These are phyloP conservation scores for Onychorhynchus coronatus DNA, from an alignment of 2,113 vertebrate species.

Conservation along the genomic window DNA sequence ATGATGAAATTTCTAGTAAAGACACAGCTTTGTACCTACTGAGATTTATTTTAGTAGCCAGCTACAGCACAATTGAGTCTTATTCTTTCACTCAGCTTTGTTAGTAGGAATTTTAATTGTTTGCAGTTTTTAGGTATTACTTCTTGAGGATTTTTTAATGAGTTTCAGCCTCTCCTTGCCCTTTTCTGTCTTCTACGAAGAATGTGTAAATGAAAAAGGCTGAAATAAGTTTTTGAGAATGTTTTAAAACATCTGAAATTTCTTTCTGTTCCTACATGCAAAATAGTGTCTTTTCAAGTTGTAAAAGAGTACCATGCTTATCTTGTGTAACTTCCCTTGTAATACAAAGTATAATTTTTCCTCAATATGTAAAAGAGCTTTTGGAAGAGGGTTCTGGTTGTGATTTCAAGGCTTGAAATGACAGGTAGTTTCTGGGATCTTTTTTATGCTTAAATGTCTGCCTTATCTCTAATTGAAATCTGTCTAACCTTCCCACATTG, in stretches of 20 bases:
- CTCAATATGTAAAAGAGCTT: neutral
- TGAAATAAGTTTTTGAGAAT: neutral
- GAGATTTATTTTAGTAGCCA: neutral
- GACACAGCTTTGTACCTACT: neutral
- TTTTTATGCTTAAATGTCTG: neutral
- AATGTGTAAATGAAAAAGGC: neutral
- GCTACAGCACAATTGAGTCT: neutral
- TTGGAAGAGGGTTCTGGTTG: neutral
- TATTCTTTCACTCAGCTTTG: neutral
- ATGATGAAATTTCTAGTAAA: neutral
- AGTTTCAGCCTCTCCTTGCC: neutral
- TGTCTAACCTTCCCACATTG: neutral
- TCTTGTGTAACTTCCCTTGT: neutral
- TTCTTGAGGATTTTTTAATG: neutral
- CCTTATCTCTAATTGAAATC: neutral
- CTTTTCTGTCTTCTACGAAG: neutral
- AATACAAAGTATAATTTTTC: neutral
- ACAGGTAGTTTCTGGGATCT: neutral
- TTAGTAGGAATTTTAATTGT: neutral
- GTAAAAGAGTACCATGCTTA: neutral
- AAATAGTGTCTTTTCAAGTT: neutral
- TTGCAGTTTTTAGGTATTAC: neutral
- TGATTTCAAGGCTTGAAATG: neutral
- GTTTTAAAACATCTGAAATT: neutral
- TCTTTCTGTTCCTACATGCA: neutral